Conservation (phyloP, 2,113 vertebrate species). For the Lophotis ruficrista region DNA sequence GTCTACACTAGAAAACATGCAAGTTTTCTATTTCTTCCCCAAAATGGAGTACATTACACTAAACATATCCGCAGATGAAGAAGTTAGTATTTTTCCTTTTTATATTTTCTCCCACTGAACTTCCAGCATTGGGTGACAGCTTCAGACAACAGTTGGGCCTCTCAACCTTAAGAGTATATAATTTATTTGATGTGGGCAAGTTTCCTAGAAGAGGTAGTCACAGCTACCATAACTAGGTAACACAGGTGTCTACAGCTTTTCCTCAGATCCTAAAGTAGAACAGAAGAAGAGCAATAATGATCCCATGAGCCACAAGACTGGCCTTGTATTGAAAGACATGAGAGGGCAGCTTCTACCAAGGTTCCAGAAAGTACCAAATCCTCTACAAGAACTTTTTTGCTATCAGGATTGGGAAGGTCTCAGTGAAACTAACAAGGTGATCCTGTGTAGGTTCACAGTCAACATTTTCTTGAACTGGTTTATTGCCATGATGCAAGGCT, state of each 20-base stretch:
- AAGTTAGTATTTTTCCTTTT: fast-evolving
- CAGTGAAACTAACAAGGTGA: background rate
- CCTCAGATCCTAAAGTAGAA: background rate
- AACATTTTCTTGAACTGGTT: background rate
- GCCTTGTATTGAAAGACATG: background rate
- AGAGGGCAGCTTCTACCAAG: background rate
- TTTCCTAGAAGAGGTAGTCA: background rate
- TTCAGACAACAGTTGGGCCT: background rate
- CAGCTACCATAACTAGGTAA: background rate
- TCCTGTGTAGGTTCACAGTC: background rate
- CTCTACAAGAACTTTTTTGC: background rate
- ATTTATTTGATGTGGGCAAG: background rate
- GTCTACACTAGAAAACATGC: background rate
- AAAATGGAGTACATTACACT: background rate
- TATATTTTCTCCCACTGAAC: background rate
- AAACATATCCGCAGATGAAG: background rate
- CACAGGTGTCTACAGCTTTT: background rate
- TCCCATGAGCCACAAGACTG: background rate
- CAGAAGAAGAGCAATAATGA: background rate
- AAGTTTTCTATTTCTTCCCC: background rate
- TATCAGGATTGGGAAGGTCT: background rate
- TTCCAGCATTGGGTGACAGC: background rate
- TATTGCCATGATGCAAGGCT: background rate
- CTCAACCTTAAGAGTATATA: background rate
- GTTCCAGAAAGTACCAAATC: background rate